phyloP scores from a whole-genome alignment of 2,797 vertebrate genomes.

The Holocentrus rufus region DNA sequence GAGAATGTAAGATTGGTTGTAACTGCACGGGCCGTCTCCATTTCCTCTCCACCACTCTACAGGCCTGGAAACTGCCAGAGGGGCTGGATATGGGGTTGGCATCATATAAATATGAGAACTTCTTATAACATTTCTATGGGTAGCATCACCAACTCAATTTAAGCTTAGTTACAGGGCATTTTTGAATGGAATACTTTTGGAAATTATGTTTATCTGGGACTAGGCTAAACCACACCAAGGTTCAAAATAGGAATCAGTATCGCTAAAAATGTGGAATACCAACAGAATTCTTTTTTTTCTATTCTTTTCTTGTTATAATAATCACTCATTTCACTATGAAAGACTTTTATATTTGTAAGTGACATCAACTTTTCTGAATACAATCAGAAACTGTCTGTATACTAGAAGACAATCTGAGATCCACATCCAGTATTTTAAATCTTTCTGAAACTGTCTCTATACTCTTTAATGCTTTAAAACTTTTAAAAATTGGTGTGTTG shows the following conservation, averaged over 20 bases:
- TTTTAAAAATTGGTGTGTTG: too few relatives aligned
- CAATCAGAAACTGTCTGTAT: background rate
- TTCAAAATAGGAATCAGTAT: background rate
- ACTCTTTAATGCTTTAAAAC: too few relatives aligned
- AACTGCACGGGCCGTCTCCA: background rate
- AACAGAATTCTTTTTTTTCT: background rate
- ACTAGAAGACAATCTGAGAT: background rate
- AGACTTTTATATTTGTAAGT: background rate
- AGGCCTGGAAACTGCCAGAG: slow-evolving; percentile 23
- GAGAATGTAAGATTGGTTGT: slow-evolving; percentile 25
- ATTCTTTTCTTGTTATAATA: background rate
- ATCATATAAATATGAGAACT: too few relatives aligned
- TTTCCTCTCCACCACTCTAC: slow-evolving; percentile 44
- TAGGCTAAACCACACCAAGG: background rate
- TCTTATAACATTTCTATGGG: too few relatives aligned
- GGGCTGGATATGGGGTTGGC: background rate
- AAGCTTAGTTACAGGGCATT: background rate
- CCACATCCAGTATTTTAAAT: background rate
- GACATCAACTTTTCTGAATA: background rate
- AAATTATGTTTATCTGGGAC: background rate
- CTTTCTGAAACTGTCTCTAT: background rate
- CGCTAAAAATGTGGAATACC: background rate
- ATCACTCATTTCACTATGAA: background rate
- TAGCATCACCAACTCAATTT: background rate
- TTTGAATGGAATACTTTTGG: slow-evolving; percentile 13